Conservation (phyloP, 2,888 invertebrate species). For the Cantharis lateralis region DNA sequence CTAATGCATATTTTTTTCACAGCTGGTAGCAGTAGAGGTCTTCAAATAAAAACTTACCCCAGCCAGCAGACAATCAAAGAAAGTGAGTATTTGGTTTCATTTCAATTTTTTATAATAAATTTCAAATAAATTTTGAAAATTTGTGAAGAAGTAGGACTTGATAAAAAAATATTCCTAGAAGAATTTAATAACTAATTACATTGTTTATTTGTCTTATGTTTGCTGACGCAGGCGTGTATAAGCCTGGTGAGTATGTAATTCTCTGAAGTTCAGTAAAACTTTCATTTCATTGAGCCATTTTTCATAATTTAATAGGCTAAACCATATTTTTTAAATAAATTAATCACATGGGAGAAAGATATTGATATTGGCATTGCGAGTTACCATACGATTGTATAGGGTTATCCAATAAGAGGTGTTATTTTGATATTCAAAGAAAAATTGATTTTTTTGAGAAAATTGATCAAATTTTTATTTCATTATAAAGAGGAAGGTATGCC, state of each 20-base stretch:
- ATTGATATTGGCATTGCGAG: background rate
- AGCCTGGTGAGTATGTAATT: constrained; percentile 51
- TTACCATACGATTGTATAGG: too few relatives aligned
- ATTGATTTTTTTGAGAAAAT: too few relatives aligned
- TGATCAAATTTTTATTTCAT: too few relatives aligned
- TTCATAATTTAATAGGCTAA: constrained; percentile 1
- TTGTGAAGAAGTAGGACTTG: background rate
- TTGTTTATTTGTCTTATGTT: constrained; percentile 46
- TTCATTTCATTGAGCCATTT: constrained; percentile 26
- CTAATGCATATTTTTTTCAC: constrained; percentile 3
- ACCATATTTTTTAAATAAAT: constrained; percentile 4
- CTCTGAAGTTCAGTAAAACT: constrained; percentile 15
- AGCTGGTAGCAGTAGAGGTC: constrained; percentile 44
- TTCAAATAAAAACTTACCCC: constrained; percentile 78
- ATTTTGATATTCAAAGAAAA: too few relatives aligned
- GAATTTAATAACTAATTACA: constrained; percentile 38
- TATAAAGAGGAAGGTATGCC: too few relatives aligned
- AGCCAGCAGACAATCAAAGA: constrained; percentile 78
- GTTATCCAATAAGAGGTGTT: too few relatives aligned
- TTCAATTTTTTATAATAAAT: constrained; percentile 24
- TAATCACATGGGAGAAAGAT: background rate
- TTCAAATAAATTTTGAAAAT: background rate
- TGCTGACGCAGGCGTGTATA: constrained; percentile 52
- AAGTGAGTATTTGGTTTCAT: constrained; percentile 67
- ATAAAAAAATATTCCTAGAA: background rate